Evolutionary conservation across 2,797 vertebrate genomes (phyloP).

Genomic region (Sebastes goodei): DNA sequence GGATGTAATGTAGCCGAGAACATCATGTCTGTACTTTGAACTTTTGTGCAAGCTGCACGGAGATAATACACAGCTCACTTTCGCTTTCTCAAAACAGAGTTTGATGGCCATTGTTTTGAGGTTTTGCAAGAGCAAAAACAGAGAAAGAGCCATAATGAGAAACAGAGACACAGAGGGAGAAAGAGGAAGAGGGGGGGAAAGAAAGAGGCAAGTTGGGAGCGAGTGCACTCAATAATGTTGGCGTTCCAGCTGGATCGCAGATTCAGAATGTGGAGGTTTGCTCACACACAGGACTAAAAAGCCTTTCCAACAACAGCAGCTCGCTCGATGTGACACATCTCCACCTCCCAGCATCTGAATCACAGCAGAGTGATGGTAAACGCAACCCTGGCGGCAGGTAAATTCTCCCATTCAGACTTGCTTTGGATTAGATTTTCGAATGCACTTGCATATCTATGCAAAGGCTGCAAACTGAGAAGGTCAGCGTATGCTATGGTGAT

Average conservation of each 20-base stretch:
- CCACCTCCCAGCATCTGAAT: constrained; percentile 39
- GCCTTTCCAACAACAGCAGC: constrained; percentile 24
- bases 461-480: constrained; percentile 30
- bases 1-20: constrained; percentile 1
- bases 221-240: constrained; percentile 28
- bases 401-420: constrained; percentile 1
- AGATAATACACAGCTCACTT: background rate
- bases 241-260: constrained; percentile 44
- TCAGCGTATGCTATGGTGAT: background rate
- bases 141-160: constrained; percentile 50
- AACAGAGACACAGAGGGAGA: constrained; percentile 45
- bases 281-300: constrained; percentile 33
- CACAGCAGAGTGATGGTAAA: constrained; percentile 29
- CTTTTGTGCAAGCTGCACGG: background rate
- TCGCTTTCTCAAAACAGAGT: constrained; percentile 18
- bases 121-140: constrained; percentile 45
- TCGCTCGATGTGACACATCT: constrained; percentile 7
- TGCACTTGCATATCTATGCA: background rate
- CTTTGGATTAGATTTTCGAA: constrained; percentile 29
- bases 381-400: background rate
- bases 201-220: background rate
- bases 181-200: background rate
- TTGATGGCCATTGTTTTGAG: constrained; percentile 28
- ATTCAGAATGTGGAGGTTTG: constrained; percentile 65
- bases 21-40: constrained; percentile 8